A percentile compares a stretch with the other conserved stretches of the same genome.
phyloP scores from a whole-genome alignment of 2,797 vertebrate species.

The Thaleichthys pacificus region DNA sequence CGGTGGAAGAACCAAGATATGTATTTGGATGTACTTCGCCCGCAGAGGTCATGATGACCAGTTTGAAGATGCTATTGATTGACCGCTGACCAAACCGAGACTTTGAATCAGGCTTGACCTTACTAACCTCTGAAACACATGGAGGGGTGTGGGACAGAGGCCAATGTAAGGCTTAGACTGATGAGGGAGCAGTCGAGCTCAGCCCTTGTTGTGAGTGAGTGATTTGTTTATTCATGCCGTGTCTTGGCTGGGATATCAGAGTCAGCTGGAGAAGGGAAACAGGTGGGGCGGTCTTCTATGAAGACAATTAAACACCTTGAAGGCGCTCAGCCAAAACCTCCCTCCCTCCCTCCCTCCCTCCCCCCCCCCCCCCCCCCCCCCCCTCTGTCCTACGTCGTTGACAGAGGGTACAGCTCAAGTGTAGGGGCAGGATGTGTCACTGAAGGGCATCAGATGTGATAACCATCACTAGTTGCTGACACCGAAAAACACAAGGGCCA shows the following conservation, averaged over 20 bases:
- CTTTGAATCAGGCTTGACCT: too few species aligned
- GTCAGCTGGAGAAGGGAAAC: slow-evolving; percentile 63
- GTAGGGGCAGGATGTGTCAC: slow-evolving; percentile 57
- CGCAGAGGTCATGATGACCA: neutral
- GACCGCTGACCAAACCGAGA: neutral
- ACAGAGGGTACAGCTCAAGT: slow-evolving; percentile 55
- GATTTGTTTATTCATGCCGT: slow-evolving; percentile 69
- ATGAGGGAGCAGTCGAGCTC: too few species aligned
- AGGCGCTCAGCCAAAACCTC: slow-evolving; percentile 71
- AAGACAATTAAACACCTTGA: slow-evolving; percentile 77
- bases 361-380: neutral
- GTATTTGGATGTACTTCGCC: neutral
- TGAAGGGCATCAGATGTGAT: slow-evolving; percentile 66
- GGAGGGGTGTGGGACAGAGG: neutral
- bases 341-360: slow-evolving; percentile 18
- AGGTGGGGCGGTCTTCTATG: slow-evolving; percentile 74
- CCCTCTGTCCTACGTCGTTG: slow-evolving; percentile 19
- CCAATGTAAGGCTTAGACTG: too few species aligned
- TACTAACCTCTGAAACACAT: neutral
- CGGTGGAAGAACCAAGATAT: neutral
- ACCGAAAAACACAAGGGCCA: slow-evolving; percentile 53
- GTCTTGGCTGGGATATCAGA: slow-evolving; percentile 63
- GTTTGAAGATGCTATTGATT: too few species aligned
- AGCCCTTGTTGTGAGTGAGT: slow-evolving; percentile 37
- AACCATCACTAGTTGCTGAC: slow-evolving; percentile 62